These are phyloP conservation scores for Mandrillus leucophaeus DNA, from an alignment of 2,113 vertebrate genomes.

Conservation along the genomic window DNA sequence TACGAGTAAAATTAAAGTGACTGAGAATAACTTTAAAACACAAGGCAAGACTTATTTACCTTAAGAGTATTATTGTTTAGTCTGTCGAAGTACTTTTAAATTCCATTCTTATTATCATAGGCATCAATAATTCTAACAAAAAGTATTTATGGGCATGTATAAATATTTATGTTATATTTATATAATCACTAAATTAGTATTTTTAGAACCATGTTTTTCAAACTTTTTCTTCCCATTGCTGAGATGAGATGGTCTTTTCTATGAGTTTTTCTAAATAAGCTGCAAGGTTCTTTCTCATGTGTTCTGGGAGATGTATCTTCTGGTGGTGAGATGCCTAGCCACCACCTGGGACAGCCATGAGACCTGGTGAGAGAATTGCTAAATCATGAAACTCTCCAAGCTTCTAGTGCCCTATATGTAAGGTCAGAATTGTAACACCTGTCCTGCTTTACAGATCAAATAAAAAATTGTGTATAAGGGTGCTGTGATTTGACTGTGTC, in stretches of 20 bases:
- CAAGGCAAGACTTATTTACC: neutral
- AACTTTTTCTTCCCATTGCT: neutral
- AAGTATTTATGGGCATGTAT: neutral
- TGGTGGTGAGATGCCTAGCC: neutral
- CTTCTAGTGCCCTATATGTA: neutral
- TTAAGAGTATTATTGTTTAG: neutral
- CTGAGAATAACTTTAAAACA: conserved; percentile 25
- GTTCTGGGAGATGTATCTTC: neutral
- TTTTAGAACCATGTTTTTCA: neutral
- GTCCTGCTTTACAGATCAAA: neutral
- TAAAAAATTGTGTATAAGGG: neutral
- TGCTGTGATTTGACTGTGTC: neutral
- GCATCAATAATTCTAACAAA: conserved; percentile 12
- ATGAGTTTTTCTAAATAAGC: neutral
- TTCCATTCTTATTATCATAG: conserved; percentile 2
- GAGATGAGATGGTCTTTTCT: neutral
- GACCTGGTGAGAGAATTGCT: neutral
- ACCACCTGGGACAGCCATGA: neutral
- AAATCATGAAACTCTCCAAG: neutral
- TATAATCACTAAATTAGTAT: neutral
- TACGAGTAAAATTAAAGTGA: neutral
- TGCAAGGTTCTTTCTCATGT: neutral
- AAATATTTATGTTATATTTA: conserved; percentile 1
- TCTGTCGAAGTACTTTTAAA: conserved; percentile 41
- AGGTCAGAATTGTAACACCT: neutral